Evolutionary conservation across 2,797 vertebrate genomes (phyloP).

Genomic region (Onychomys leucogaster): DNA sequence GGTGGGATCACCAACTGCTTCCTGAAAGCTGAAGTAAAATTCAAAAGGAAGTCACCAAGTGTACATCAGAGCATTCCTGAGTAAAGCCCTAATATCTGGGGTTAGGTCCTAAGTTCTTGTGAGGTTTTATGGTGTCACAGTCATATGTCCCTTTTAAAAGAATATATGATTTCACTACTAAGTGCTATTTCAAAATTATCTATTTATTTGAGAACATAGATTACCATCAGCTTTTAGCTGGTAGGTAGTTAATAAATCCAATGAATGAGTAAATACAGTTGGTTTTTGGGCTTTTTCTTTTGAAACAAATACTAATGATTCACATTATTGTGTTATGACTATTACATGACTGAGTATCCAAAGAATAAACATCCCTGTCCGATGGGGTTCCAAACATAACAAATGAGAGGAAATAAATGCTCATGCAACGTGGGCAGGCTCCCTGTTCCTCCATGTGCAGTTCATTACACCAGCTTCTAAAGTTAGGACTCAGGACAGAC

Average conservation of each 20-base stretch:
- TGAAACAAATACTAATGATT: slow-evolving; percentile 59
- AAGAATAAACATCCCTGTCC: slow-evolving; percentile 36
- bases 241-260: slow-evolving; percentile 59
- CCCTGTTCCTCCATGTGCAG: not conserved
- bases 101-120: not conserved
- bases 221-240: slow-evolving; percentile 50
- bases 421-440: not conserved
- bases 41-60: slow-evolving; percentile 51
- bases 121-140: slow-evolving; percentile 28
- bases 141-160: slow-evolving; percentile 29
- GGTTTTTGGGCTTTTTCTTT: slow-evolving; percentile 57
- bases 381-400: not conserved
- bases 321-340: not conserved
- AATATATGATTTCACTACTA: slow-evolving; percentile 16
- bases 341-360: not conserved
- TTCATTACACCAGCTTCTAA: not conserved
- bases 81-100: not conserved
- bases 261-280: slow-evolving; percentile 49
- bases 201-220: slow-evolving; percentile 50
- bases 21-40: slow-evolving; percentile 52
- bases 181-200: slow-evolving; percentile 60
- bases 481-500: not conserved
- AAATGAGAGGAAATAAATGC: not conserved
- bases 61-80: not conserved
- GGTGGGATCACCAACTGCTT: slow-evolving; percentile 4